Conservation (phyloP, 2,797 vertebrate species). For the Mus spretus region DNA sequence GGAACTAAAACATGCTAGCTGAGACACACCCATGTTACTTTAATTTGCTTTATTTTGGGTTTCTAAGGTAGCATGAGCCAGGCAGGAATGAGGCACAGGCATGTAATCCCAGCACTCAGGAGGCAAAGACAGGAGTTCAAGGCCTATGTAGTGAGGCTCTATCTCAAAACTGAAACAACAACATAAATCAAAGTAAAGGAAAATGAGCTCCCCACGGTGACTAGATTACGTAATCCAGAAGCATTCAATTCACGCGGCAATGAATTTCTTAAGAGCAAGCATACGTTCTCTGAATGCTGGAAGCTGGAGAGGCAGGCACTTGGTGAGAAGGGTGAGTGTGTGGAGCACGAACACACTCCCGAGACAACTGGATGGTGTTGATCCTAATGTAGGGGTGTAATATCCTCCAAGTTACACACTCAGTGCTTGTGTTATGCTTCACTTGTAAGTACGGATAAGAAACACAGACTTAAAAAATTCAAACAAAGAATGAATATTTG, state of each 20-base stretch:
- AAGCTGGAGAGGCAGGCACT: not conserved
- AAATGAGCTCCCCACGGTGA: not conserved
- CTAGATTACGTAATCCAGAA: not conserved
- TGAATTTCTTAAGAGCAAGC: not conserved
- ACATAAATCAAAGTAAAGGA: not conserved
- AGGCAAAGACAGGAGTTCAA: not conserved
- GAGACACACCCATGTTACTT: not conserved
- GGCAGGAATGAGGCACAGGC: not conserved
- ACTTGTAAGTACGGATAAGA: not conserved
- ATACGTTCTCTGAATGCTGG: not conserved
- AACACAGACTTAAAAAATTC: not conserved
- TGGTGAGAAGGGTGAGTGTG: not conserved
- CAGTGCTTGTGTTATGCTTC: not conserved
- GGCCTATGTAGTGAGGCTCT: not conserved
- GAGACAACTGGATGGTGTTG: not conserved
- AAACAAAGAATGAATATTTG: not conserved
- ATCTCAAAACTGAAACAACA: not conserved
- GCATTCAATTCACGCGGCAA: no score
- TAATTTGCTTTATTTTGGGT: not conserved
- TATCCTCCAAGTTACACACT: not conserved
- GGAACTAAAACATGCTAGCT: constrained; percentile 14
- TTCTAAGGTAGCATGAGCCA: not conserved
- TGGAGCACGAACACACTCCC: not conserved
- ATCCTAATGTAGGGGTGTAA: no score
- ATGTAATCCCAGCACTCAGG: not conserved